A percentile compares a stretch with the other conserved stretches of the same genome.
These are phyloP conservation scores for Vulpes vulpes DNA, from an alignment of 2,113 vertebrate genomes.

Conservation along the genomic window DNA sequence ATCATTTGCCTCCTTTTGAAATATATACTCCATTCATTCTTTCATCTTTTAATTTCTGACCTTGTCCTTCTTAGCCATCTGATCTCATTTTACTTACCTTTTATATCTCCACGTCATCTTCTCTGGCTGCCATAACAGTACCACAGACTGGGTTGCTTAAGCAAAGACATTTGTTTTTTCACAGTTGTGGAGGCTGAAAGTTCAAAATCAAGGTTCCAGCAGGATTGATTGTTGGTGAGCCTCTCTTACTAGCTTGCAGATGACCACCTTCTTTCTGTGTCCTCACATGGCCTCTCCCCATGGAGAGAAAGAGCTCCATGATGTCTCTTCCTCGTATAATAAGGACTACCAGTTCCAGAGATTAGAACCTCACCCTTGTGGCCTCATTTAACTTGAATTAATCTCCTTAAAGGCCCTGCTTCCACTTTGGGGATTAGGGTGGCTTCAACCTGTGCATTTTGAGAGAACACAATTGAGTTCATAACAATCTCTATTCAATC, in stretches of 20 bases:
- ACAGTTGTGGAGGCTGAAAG: not conserved
- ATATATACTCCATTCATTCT: not conserved
- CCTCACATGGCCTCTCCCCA: not conserved
- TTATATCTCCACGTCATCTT: not conserved
- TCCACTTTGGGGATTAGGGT: not conserved
- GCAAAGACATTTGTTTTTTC: not conserved
- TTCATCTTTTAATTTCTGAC: slow-evolving; percentile 32
- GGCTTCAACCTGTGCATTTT: not conserved
- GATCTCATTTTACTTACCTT: not conserved
- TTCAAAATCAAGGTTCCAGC: not conserved
- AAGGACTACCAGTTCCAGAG: not conserved
- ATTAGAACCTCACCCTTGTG: not conserved
- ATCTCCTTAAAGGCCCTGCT: not conserved
- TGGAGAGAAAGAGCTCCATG: not conserved
- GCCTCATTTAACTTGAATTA: not conserved
- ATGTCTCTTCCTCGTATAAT: not conserved
- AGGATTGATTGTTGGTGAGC: not conserved
- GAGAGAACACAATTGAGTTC: not conserved
- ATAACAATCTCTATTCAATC: not conserved
- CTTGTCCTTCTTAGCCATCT: not conserved
- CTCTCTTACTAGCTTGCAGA: not conserved
- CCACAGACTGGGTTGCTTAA: not conserved
- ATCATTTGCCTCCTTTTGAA: slow-evolving; percentile 9
- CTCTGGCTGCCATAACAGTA: not conserved
- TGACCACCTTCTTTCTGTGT: not conserved